Evolutionary conservation across 2,797 vertebrate species (phyloP).

Genomic region (Bradypodion pumilum): DNA sequence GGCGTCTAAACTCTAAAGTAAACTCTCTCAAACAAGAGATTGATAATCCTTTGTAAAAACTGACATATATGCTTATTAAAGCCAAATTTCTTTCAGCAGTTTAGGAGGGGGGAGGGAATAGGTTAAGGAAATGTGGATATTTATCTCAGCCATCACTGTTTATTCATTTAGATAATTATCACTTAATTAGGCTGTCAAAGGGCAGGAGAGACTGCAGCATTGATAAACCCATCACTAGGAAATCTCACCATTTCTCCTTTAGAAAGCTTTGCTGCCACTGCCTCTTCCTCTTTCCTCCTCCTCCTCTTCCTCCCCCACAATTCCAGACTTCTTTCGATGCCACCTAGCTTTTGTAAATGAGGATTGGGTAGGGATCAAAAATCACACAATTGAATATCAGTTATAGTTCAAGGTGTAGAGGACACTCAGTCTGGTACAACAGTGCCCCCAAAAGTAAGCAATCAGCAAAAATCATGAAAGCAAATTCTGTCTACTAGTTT

Average conservation of each 20-base stretch:
- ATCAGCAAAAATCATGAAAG: constrained; percentile 20
- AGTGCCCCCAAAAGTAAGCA: constrained; percentile 77
- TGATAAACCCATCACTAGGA: constrained; percentile 55
- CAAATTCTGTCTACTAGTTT: not conserved
- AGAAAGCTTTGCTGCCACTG: constrained; percentile 14
- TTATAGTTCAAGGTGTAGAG: rapidly evolving
- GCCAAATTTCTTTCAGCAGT: constrained; percentile 80
- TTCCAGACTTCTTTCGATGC: constrained; percentile 54
- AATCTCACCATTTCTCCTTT: constrained; percentile 53
- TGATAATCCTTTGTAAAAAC: constrained; percentile 72
- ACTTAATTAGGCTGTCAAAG: constrained; percentile 79
- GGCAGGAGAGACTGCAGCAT: constrained; percentile 57
- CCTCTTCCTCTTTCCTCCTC: not conserved
- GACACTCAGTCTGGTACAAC: constrained; percentile 70
- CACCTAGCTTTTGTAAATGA: constrained; percentile 62
- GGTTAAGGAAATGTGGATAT: constrained; percentile 77
- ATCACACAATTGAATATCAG: constrained; percentile 46
- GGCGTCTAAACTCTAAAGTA: constrained; percentile 57
- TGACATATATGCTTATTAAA: constrained; percentile 77
- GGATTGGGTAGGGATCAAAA: constrained; percentile 58
- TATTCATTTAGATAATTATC: constrained; percentile 82
- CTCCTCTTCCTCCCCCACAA: constrained; percentile 35
- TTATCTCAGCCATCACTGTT: constrained; percentile 80
- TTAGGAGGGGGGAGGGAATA: constrained; percentile 71
- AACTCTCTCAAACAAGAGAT: constrained; percentile 71